Evolutionary conservation across 2,888 invertebrate species (phyloP).

Genomic region (Crossocerus cetratus): DNA sequence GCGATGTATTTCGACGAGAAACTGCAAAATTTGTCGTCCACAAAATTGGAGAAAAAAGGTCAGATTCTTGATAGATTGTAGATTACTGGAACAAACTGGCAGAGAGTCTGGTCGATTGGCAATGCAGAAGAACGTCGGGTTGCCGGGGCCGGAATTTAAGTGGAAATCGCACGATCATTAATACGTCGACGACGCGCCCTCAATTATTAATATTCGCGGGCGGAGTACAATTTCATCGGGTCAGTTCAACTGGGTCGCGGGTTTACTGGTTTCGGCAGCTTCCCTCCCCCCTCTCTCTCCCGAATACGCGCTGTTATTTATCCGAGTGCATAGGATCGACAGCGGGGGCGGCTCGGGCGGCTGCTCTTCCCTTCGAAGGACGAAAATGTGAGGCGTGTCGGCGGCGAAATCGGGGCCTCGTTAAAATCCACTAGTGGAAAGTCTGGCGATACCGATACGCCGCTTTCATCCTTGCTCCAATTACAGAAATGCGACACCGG

Average conservation of each 20-base stretch:
- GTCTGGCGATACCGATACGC: too few species aligned
- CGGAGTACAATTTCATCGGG: constrained; percentile 44
- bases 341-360: neutral
- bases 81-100: too few species aligned
- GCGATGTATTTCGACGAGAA: too few species aligned
- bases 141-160: neutral
- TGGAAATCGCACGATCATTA: constrained; percentile 11
- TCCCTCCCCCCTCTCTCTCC: too few species aligned
- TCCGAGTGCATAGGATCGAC: constrained; percentile 18
- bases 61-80: too few species aligned
- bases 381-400: constrained; percentile 26
- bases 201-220: constrained; percentile 59
- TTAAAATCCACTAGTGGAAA: too few species aligned
- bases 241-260: constrained; percentile 54
- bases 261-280: constrained; percentile 41
- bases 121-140: too few species aligned
- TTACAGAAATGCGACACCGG: too few species aligned
- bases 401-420: neutral
- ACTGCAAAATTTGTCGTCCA: too few species aligned
- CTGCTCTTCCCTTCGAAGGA: constrained; percentile 13
- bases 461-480: too few species aligned
- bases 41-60: too few species aligned
- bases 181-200: constrained; percentile 21
- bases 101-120: too few species aligned
- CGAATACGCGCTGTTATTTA: constrained; percentile 34